Conservation (phyloP, 2,797 vertebrate genomes). For the Poeciliopsis infans region DNA sequence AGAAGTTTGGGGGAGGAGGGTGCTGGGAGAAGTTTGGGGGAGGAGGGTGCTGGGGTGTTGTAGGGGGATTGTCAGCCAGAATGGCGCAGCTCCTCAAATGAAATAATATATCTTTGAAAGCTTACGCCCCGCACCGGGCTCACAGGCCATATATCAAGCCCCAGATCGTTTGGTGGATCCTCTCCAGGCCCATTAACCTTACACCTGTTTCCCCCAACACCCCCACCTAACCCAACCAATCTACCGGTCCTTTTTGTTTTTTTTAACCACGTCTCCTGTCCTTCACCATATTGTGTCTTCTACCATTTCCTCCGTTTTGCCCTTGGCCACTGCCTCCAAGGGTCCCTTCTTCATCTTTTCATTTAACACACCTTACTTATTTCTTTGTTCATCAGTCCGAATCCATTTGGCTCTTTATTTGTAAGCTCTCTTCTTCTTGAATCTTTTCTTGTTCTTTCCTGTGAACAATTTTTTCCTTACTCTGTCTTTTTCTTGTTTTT, state of each 20-base stretch:
- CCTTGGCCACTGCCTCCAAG: constrained; percentile 88
- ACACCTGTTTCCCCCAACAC: constrained; percentile 96
- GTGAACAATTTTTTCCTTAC: constrained; percentile 13
- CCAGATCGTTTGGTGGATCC: constrained; percentile 95
- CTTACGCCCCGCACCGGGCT: constrained; percentile 93
- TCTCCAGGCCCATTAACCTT: constrained; percentile 99
- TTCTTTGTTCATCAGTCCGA: constrained; percentile 32
- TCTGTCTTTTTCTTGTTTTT: constrained; percentile 12
- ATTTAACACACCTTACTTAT: constrained; percentile 62
- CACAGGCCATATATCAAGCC: constrained; percentile 98
- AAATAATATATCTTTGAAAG: constrained; percentile 99
- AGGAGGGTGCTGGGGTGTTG: neutral
- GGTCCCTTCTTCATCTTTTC: constrained; percentile 84
- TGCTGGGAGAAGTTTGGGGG: constrained; percentile 36
- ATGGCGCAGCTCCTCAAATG: constrained; percentile 98
- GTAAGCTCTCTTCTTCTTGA: constrained; percentile 29
- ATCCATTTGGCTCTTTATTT: constrained; percentile 4
- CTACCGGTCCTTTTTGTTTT: constrained; percentile 84
- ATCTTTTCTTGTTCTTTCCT: constrained; percentile 16
- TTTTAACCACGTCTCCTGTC: constrained; percentile 87
- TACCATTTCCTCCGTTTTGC: constrained; percentile 90
- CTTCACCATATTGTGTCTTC: constrained; percentile 88
- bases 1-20: constrained; percentile 31
- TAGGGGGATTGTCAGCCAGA: constrained; percentile 80
- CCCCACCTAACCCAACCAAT: constrained; percentile 83